These are phyloP conservation scores for Eptatretus burgeri DNA, from an alignment of 2,113 vertebrate species.

Conservation along the genomic window DNA sequence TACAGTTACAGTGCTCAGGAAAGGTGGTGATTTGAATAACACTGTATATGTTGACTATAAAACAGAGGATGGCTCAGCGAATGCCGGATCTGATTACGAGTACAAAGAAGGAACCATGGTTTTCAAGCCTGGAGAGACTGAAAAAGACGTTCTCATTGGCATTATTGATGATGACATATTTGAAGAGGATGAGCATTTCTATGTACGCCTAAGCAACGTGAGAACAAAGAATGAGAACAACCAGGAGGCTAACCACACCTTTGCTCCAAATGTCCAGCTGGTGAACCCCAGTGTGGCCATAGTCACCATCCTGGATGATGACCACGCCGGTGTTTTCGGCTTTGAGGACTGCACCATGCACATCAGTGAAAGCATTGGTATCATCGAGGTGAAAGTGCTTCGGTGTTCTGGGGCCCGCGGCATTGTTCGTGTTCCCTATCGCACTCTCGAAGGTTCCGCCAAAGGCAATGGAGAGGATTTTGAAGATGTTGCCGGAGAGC, in stretches of 20 bases:
- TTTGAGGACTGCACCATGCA: slow-evolving; percentile 47
- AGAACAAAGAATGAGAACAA: slow-evolving; percentile 11
- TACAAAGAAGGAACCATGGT: slow-evolving; percentile 34
- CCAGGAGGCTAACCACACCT: slow-evolving; percentile 13
- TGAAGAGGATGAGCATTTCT: slow-evolving; percentile 60
- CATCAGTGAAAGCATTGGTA: slow-evolving; percentile 55
- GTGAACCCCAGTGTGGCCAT: slow-evolving; percentile 41
- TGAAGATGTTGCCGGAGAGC: slow-evolving; percentile 56
- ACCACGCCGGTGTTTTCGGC: slow-evolving; percentile 69
- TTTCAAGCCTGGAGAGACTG: slow-evolving; percentile 31
- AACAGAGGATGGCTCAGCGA: slow-evolving; percentile 36
- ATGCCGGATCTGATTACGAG: slow-evolving; percentile 41
- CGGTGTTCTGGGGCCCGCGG: slow-evolving; percentile 57
- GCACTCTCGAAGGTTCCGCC: slow-evolving; percentile 50
- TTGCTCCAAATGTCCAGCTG: slow-evolving; percentile 22
- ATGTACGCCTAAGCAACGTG: slow-evolving; percentile 33
- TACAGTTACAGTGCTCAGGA: slow-evolving; percentile 22
- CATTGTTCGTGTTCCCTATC: slow-evolving; percentile 57
- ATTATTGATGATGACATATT: slow-evolving; percentile 86
- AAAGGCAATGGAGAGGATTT: slow-evolving; percentile 87
- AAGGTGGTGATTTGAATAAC: slow-evolving; percentile 25
- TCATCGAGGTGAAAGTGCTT: slow-evolving; percentile 70
- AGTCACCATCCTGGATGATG: slow-evolving; percentile 69
- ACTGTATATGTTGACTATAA: slow-evolving; percentile 36
- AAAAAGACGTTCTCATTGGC: slow-evolving; percentile 29